These are phyloP conservation scores for Edolisoma coerulescens DNA, from an alignment of 2,113 vertebrate genomes.

Conservation along the genomic window DNA sequence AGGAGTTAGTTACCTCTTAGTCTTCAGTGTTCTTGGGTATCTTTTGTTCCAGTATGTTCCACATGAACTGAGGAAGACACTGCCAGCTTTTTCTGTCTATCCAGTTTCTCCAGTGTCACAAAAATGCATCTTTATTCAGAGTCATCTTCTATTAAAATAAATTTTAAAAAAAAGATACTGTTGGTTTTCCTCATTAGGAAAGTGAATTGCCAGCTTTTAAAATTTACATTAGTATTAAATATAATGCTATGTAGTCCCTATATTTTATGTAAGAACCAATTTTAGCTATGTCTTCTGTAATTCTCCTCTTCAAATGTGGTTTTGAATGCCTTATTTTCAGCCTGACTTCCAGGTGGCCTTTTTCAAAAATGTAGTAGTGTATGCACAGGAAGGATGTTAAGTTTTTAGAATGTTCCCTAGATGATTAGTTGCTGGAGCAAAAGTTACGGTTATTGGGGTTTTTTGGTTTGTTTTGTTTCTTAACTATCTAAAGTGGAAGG, in stretches of 20 bases:
- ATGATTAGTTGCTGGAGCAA: not conserved
- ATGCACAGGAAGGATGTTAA: not conserved
- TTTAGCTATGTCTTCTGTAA: not conserved
- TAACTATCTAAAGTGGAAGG: not conserved
- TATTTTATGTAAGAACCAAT: not conserved
- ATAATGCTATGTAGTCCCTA: not conserved
- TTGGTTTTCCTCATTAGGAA: not conserved
- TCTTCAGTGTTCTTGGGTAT: not conserved
- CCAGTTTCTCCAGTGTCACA: not conserved
- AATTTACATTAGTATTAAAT: not conserved
- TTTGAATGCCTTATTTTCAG: not conserved
- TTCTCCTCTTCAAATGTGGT: not conserved
- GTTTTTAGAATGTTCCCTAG: not conserved
- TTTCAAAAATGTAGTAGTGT: not conserved
- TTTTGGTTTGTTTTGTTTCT: not conserved
- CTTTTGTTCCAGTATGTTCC: not conserved
- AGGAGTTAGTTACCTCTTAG: constrained; percentile 25
- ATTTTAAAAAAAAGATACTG: not conserved
- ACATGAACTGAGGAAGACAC: not conserved
- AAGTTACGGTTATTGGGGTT: not conserved
- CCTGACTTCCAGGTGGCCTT: not conserved
- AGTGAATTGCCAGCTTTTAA: not conserved
- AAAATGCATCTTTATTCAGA: not conserved
- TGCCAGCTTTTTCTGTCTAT: not conserved
- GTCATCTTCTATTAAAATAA: not conserved